These are phyloP conservation scores for Thripadectes ignobilis DNA, from an alignment of 2,797 vertebrate genomes.

Conservation along the genomic window DNA sequence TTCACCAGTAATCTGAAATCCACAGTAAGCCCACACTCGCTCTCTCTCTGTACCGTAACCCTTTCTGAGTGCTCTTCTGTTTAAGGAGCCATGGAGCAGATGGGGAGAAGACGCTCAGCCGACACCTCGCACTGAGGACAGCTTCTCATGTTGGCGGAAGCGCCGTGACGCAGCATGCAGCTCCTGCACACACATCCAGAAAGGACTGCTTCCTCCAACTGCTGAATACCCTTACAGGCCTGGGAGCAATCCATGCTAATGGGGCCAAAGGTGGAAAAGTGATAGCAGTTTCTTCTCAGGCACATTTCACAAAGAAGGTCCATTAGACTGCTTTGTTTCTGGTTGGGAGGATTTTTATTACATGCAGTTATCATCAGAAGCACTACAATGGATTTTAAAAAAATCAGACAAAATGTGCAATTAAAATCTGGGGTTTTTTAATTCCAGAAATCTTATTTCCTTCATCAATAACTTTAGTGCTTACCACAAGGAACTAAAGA, in stretches of 20 bases:
- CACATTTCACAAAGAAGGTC: background rate
- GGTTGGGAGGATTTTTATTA: background rate
- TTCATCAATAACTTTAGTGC: constrained; percentile 36
- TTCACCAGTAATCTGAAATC: background rate
- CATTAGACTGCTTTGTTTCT: background rate
- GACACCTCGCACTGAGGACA: fast-evolving
- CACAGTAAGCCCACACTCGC: background rate
- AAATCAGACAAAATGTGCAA: constrained; percentile 31
- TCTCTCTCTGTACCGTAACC: background rate
- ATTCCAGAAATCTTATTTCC: constrained; percentile 46
- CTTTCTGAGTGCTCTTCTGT: background rate
- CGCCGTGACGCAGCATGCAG: fast-evolving
- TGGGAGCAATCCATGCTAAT: constrained; percentile 1
- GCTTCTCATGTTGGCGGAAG: background rate
- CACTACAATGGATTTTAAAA: background rate
- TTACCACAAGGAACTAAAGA: constrained; percentile 38
- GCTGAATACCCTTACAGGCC: background rate
- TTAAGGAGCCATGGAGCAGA: background rate
- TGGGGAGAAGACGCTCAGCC: background rate
- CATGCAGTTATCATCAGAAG: constrained; percentile 4
- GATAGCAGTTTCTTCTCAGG: background rate
- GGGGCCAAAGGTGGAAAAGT: constrained; percentile 2
- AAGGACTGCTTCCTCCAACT: background rate
- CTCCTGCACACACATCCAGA: background rate
- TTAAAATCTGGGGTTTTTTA: constrained; percentile 2